Evolutionary conservation across 64 coral and sea anemone species (phyloP).

Genomic region (Montipora foliosa): DNA sequence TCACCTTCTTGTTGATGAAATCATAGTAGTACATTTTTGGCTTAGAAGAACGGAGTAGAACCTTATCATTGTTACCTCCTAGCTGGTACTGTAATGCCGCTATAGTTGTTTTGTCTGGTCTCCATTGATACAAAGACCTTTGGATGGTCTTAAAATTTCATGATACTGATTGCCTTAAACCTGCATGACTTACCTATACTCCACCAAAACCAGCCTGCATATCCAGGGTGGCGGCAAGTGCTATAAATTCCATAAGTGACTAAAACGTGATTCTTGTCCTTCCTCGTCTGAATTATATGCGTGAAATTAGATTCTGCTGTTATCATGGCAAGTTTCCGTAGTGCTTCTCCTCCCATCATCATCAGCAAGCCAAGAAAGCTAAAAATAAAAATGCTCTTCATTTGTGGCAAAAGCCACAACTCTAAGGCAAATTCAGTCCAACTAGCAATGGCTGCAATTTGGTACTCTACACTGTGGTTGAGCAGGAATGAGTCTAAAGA

Average conservation of each 20-base stretch:
- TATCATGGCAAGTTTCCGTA: constrained; percentile 92
- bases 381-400: constrained; percentile 75
- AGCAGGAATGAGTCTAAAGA: constrained; percentile 91
- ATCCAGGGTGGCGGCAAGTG: constrained; percentile 85
- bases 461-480: constrained; percentile 92
- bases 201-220: constrained; percentile 99
- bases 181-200: constrained; percentile 78
- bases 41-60: too few species aligned
- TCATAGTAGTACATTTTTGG: too few species aligned
- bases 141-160: too few species aligned
- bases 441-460: constrained; percentile 90
- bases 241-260: constrained; percentile 86
- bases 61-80: too few species aligned
- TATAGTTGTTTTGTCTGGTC: too few species aligned
- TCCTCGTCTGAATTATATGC: constrained; percentile 82
- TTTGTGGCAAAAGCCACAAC: constrained; percentile 75
- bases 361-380: constrained; percentile 65
- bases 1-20: too few species aligned
- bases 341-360: constrained; percentile 83
- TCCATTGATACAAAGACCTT: too few species aligned
- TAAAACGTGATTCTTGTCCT: constrained; percentile 79
- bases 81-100: too few species aligned
- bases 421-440: constrained; percentile 95
- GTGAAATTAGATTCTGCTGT: constrained; percentile 96
- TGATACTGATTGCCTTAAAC: neutral